Evolutionary conservation across 2,797 vertebrate genomes (phyloP).

Genomic region (Acanthornis magna): DNA sequence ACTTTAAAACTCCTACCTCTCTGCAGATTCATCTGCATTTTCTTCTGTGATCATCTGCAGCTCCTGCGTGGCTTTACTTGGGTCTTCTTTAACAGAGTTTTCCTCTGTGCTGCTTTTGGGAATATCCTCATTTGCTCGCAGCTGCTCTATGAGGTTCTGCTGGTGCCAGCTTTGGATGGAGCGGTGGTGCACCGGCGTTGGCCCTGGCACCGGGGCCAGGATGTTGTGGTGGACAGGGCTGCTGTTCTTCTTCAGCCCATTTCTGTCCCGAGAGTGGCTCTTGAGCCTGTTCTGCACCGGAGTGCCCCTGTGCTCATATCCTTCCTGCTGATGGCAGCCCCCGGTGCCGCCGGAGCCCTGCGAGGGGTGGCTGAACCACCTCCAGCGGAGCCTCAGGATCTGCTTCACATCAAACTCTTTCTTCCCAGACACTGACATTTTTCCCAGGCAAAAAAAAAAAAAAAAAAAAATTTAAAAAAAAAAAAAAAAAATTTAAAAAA

Average conservation of each 20-base stretch:
- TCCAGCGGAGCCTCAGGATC: slow-evolving; percentile 95
- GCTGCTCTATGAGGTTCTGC: slow-evolving; percentile 83
- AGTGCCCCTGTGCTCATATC: slow-evolving; percentile 89
- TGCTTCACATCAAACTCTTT: slow-evolving; percentile 98
- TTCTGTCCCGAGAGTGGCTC: slow-evolving; percentile 91
- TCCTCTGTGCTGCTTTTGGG: slow-evolving; percentile 78
- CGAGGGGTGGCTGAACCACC: slow-evolving; percentile 96
- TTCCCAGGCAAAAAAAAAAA: neutral
- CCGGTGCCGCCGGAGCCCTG: slow-evolving; percentile 85
- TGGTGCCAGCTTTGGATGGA: slow-evolving; percentile 84
- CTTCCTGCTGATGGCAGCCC: slow-evolving; percentile 90
- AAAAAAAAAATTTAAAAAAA: neutral
- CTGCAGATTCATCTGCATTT: slow-evolving; percentile 80
- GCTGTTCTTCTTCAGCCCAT: slow-evolving; percentile 87
- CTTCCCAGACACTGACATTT: slow-evolving; percentile 93
- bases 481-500: neutral
- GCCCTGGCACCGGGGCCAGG: slow-evolving; percentile 83
- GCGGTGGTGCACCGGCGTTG: slow-evolving; percentile 82
- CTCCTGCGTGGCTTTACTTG: slow-evolving; percentile 74
- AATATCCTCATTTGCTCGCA: slow-evolving; percentile 80
- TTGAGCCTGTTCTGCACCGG: slow-evolving; percentile 88
- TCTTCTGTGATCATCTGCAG: slow-evolving; percentile 82
- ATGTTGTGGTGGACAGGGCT: slow-evolving; percentile 91
- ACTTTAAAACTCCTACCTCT: slow-evolving; percentile 82
- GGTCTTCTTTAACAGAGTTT: slow-evolving; percentile 78